These are phyloP conservation scores for Calliphora vicina DNA, from an alignment of 1,140 invertebrate genomes.

Conservation along the genomic window DNA sequence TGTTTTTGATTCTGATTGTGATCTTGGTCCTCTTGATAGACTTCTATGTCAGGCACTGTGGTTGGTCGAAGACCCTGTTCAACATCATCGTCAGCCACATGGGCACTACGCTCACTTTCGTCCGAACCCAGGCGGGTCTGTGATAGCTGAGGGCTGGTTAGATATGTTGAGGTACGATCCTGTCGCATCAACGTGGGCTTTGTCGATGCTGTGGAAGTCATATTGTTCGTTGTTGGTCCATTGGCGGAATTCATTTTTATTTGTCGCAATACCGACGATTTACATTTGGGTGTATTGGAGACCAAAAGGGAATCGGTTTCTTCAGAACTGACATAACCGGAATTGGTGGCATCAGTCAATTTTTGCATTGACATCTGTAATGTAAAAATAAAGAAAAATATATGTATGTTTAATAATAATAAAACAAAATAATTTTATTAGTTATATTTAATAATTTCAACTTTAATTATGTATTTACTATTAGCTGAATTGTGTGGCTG, in stretches of 20 bases:
- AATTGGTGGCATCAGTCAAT: slow-evolving; percentile 66
- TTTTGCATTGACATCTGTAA: slow-evolving; percentile 64
- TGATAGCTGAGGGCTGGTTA: slow-evolving; percentile 78
- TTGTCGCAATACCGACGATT: slow-evolving; percentile 43
- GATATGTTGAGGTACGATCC: slow-evolving; percentile 78
- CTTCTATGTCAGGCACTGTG: slow-evolving; percentile 87
- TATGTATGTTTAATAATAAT: too few species aligned
- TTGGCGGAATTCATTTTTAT: slow-evolving; percentile 54
- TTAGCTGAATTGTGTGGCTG: too few species aligned
- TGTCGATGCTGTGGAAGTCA: slow-evolving; percentile 48
- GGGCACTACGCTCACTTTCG: slow-evolving; percentile 68
- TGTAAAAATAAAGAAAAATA: slow-evolving; percentile 12
- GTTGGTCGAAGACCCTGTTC: slow-evolving; percentile 73
- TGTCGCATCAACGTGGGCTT: slow-evolving; percentile 85
- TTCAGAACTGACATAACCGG: slow-evolving; percentile 76
- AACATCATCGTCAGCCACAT: slow-evolving; percentile 59
- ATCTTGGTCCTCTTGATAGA: slow-evolving; percentile 73
- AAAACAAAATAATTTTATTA: too few species aligned
- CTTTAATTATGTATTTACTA: too few species aligned
- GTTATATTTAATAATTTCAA: neutral
- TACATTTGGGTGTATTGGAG: slow-evolving; percentile 52
- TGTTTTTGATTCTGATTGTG: slow-evolving; percentile 46
- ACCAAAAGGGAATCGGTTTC: slow-evolving; percentile 81
- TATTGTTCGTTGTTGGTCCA: slow-evolving; percentile 41
- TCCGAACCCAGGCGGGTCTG: slow-evolving; percentile 76